Conservation (phyloP, 2,797 vertebrate species). For the Chelmon rostratus region DNA sequence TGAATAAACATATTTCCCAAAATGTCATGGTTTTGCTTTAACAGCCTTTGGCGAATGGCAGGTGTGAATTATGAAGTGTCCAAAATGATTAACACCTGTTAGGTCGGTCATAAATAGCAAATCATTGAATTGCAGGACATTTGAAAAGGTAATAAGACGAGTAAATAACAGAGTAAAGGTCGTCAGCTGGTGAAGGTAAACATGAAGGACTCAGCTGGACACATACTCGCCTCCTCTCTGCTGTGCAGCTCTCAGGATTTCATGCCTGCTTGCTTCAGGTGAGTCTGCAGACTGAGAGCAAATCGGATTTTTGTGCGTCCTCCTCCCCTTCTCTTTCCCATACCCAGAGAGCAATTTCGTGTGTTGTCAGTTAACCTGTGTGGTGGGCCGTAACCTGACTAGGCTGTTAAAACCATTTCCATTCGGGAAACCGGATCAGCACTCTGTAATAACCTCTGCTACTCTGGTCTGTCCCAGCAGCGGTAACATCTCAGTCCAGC, state of each 20-base stretch:
- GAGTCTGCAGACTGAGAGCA: conserved; percentile 31
- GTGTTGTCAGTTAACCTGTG: conserved; percentile 42
- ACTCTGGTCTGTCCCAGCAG: neutral
- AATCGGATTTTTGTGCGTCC: conserved; percentile 43
- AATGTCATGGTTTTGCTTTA: neutral
- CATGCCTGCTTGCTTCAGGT: conserved; percentile 45
- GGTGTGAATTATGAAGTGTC: neutral
- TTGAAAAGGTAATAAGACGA: neutral
- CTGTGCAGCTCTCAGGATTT: conserved; percentile 38
- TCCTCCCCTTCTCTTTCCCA: conserved; percentile 2
- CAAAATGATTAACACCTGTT: neutral
- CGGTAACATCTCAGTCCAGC: conserved; percentile 12
- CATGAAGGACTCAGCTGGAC: neutral
- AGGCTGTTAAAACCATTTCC: conserved; percentile 37
- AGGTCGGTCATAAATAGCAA: neutral
- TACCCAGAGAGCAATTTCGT: conserved; percentile 30
- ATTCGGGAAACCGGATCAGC: conserved; percentile 15
- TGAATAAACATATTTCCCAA: neutral
- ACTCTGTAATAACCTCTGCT: neutral
- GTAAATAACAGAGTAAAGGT: neutral
- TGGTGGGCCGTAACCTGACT: conserved; percentile 35
- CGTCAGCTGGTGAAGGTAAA: neutral
- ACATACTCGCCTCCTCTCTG: neutral
- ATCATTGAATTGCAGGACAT: neutral
- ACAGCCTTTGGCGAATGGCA: neutral